These are phyloP conservation scores for Eucera pruinosa DNA, from an alignment of 2,888 invertebrate genomes.

Conservation along the genomic window DNA sequence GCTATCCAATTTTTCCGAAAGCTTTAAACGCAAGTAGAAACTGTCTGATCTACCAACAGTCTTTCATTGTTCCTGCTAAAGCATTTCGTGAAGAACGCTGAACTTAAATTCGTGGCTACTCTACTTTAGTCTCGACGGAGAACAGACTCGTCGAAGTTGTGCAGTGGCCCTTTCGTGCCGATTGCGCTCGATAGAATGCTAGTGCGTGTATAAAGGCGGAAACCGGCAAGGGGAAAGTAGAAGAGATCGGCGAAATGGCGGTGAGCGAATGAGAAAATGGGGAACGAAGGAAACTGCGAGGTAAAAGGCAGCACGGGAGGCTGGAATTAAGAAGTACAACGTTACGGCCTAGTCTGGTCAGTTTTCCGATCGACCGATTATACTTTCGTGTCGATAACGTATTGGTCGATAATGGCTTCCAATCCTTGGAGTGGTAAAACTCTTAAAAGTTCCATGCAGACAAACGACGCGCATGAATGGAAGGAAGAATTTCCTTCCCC, in stretches of 20 bases:
- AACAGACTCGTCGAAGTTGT: conserved; percentile 53
- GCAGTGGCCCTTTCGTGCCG: conserved; percentile 44
- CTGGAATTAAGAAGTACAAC: conserved; percentile 66
- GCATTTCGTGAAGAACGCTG: conserved; percentile 55
- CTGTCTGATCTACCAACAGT: conserved; percentile 51
- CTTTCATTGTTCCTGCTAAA: conserved; percentile 17
- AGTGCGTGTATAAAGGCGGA: conserved; percentile 37
- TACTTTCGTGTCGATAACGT: conserved; percentile 81
- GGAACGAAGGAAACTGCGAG: conserved; percentile 6
- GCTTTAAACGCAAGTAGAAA: conserved; percentile 47
- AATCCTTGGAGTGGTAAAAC: conserved; percentile 28
- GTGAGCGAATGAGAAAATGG: conserved; percentile 10
- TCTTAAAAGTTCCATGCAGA: conserved; percentile 44
- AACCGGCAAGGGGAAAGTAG: neutral
- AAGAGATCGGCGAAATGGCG: conserved; percentile 6
- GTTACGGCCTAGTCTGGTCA: conserved; percentile 55
- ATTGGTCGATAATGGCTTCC: conserved; percentile 79
- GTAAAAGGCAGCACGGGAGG: conserved; percentile 23
- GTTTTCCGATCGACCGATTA: conserved; percentile 75
- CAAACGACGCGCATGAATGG: conserved; percentile 7
- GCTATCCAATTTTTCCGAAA: conserved; percentile 51
- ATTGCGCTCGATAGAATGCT: conserved; percentile 30
- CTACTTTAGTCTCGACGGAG: conserved; percentile 47
- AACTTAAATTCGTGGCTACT: conserved; percentile 70
- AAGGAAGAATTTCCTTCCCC: neutral